phyloP scores from a whole-genome alignment of 2,888 invertebrate species.

The Eilema sororculum region DNA sequence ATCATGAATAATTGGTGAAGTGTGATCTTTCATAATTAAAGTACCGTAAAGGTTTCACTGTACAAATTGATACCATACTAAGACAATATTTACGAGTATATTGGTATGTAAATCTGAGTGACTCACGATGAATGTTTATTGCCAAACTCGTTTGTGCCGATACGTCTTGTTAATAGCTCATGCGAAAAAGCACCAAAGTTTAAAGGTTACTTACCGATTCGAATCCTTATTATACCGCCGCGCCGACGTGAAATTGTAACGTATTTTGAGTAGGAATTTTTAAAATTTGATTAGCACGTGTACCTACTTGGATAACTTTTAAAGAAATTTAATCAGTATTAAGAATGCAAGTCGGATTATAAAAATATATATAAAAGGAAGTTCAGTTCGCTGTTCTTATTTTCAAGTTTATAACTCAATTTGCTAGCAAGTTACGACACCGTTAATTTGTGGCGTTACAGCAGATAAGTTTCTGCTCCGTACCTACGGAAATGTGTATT shows the following conservation, averaged over 20 bases:
- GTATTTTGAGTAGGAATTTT: not conserved
- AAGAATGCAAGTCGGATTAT: not conserved
- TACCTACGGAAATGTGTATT: constrained; percentile 12
- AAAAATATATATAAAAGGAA: not conserved
- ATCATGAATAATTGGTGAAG: not conserved
- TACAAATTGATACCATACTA: not conserved
- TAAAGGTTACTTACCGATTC: not conserved
- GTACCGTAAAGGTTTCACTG: not conserved
- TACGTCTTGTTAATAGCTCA: not conserved
- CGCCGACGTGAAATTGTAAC: not conserved
- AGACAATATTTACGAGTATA: not conserved
- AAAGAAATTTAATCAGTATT: not conserved
- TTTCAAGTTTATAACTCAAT: constrained; percentile 5
- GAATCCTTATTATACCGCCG: not conserved
- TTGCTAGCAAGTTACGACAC: not conserved
- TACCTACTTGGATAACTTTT: not conserved
- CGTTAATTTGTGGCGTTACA: constrained; percentile 13
- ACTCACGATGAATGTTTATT: not conserved
- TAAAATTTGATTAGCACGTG: not conserved
- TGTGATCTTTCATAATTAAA: constrained; percentile 9
- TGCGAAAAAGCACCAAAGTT: constrained; percentile 2
- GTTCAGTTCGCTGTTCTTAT: not conserved
- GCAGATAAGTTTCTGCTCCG: constrained; percentile 31
- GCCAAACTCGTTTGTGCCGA: constrained; percentile 1
- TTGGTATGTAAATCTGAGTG: not conserved